A percentile compares a stretch with the other conserved stretches of the same genome.
These are phyloP conservation scores for Clinocottus analis DNA, from an alignment of 2,113 vertebrate genomes.

Conservation along the genomic window DNA sequence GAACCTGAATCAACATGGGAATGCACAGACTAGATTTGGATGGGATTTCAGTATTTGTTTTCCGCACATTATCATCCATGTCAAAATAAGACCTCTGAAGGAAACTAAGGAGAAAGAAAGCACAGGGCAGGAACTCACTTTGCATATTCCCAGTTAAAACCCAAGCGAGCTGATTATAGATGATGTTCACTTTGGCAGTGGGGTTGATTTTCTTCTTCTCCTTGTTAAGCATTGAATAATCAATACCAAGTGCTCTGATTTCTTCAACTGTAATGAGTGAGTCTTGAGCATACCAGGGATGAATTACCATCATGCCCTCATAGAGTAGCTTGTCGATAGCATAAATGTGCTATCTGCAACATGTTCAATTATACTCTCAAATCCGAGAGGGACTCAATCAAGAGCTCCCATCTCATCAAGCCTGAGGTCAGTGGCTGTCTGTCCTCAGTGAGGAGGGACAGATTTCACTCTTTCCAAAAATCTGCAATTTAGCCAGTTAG, in stretches of 20 bases:
- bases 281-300: conserved; percentile 44
- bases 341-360: conserved; percentile 71
- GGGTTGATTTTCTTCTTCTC: conserved; percentile 19
- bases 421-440: conserved; percentile 62
- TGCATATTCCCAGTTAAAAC: conserved; percentile 31
- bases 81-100: conserved; percentile 12
- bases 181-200: conserved; percentile 34
- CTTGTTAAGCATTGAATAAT: conserved; percentile 51
- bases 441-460: conserved; percentile 12
- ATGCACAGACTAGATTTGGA: neutral
- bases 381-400: conserved; percentile 76
- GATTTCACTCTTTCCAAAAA: conserved; percentile 38
- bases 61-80: neutral
- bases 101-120: neutral
- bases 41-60: neutral
- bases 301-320: conserved; percentile 67
- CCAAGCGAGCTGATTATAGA: conserved; percentile 46
- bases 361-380: conserved; percentile 78
- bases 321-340: conserved; percentile 56
- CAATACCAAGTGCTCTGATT: conserved; percentile 57
- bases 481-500: conserved; percentile 32
- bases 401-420: conserved; percentile 65
- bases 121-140: conserved; percentile 4
- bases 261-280: conserved; percentile 51
- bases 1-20: neutral